Percentiles rank a stretch among this genome's conserved stretches.
Conservation (phyloP, 2,888 invertebrate genomes). For the Xylota segnis region DNA sequence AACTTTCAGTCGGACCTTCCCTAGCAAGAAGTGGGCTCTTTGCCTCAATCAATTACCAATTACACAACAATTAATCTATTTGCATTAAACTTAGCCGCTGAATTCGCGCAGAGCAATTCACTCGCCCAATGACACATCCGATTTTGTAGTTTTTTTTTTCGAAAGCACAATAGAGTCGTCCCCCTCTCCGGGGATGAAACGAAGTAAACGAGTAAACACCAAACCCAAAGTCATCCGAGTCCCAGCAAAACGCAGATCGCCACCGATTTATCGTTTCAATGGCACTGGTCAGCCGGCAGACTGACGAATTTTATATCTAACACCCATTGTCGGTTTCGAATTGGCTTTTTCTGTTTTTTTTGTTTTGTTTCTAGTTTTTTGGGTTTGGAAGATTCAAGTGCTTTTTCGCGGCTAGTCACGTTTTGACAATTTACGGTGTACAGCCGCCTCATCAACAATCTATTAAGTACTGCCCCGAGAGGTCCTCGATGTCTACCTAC, state of each 20-base stretch:
- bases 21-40: constrained; percentile 33
- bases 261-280: constrained; percentile 74
- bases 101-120: constrained; percentile 56
- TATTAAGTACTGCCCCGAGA: constrained; percentile 76
- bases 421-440: constrained; percentile 76
- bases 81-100: constrained; percentile 60
- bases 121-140: constrained; percentile 60
- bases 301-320: constrained; percentile 65
- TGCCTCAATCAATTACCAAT: constrained; percentile 58
- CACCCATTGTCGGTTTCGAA: constrained; percentile 63
- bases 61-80: constrained; percentile 69
- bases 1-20: constrained; percentile 56
- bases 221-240: constrained; percentile 4
- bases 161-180: constrained; percentile 41
- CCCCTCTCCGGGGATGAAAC: not conserved
- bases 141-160: too few relatives aligned
- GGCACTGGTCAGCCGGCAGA: constrained; percentile 53
- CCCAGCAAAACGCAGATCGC: constrained; percentile 52
- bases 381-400: constrained; percentile 75
- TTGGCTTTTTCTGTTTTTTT: constrained; percentile 27
- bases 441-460: constrained; percentile 76
- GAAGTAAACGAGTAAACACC: not conserved
- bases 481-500: constrained; percentile 76
- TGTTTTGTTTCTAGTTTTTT: constrained; percentile 53
- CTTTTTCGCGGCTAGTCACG: constrained; percentile 76